phyloP scores from a whole-genome alignment of 2,888 invertebrate species.

The Lymantria dispar region DNA sequence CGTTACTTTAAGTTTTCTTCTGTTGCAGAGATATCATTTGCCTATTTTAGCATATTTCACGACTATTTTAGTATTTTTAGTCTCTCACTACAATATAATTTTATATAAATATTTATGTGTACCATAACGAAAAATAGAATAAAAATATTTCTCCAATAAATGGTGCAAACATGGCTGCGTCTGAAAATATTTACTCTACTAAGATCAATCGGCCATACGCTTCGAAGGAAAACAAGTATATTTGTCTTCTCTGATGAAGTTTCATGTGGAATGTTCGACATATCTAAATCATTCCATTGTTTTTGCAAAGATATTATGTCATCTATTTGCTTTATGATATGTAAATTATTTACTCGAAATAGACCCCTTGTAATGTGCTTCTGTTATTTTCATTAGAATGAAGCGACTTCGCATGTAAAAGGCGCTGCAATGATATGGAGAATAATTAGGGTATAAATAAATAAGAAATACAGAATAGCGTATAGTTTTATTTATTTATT shows the following conservation, averaged over 20 bases:
- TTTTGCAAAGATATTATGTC: background rate
- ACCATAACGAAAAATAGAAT: conserved; percentile 13
- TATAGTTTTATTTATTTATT: too few species aligned
- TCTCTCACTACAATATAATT: too few species aligned
- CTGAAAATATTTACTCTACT: conserved; percentile 44
- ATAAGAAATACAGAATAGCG: too few species aligned
- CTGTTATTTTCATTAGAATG: too few species aligned
- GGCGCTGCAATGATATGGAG: too few species aligned
- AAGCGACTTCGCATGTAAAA: too few species aligned
- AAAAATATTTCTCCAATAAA: conserved; percentile 21
- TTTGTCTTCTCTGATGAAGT: conserved; percentile 27
- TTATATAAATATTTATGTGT: too few species aligned
- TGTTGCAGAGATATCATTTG: too few species aligned
- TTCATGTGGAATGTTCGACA: conserved; percentile 5
- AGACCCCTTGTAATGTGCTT: conserved; percentile 8
- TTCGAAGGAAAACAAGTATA: conserved; percentile 52
- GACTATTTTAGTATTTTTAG: too few species aligned
- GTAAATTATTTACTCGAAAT: background rate
- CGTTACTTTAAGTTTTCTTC: too few species aligned
- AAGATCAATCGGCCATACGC: conserved; percentile 40
- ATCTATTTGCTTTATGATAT: background rate
- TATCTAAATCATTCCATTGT: conserved; percentile 11
- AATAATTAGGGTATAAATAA: too few species aligned
- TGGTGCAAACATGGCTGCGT: conserved; percentile 29
- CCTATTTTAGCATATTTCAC: too few species aligned